Percentiles rank a stretch among this genome's conserved stretches.
These are phyloP conservation scores for Dipodomys ordii DNA, from an alignment of 2,113 vertebrate species.

Conservation along the genomic window DNA sequence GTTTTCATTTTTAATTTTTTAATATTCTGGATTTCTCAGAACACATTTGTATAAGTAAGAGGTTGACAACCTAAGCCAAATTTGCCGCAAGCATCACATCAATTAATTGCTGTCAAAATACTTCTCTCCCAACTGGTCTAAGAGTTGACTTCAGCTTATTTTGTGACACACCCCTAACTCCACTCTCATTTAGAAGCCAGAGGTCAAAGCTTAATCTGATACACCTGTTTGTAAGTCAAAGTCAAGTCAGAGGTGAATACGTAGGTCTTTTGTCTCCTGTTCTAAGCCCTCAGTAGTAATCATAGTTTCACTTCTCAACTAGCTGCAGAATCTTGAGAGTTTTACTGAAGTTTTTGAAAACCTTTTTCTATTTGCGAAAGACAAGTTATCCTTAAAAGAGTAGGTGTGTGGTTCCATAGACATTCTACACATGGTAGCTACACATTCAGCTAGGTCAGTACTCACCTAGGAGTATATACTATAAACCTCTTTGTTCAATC, in stretches of 20 bases:
- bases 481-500: neutral
- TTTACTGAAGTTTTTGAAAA: neutral
- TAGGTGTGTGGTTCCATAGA: neutral
- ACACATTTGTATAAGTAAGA: neutral
- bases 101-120: neutral
- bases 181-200: neutral
- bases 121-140: neutral
- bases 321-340: neutral
- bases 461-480: neutral
- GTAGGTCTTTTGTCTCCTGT: neutral
- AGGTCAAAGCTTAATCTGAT: constrained; percentile 26
- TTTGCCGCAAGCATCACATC: neutral
- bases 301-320: neutral
- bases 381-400: neutral
- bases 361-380: neutral
- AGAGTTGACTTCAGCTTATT: neutral
- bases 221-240: constrained; percentile 5
- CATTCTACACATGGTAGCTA: neutral
- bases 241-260: neutral
- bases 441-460: neutral
- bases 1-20: neutral
- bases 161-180: neutral
- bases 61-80: neutral
- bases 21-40: neutral
- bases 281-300: neutral